A percentile compares a stretch with the other conserved stretches of the same genome.
These are phyloP conservation scores for Montipora cactus DNA, from an alignment of 64 coral and sea anemone genomes.

Conservation along the genomic window DNA sequence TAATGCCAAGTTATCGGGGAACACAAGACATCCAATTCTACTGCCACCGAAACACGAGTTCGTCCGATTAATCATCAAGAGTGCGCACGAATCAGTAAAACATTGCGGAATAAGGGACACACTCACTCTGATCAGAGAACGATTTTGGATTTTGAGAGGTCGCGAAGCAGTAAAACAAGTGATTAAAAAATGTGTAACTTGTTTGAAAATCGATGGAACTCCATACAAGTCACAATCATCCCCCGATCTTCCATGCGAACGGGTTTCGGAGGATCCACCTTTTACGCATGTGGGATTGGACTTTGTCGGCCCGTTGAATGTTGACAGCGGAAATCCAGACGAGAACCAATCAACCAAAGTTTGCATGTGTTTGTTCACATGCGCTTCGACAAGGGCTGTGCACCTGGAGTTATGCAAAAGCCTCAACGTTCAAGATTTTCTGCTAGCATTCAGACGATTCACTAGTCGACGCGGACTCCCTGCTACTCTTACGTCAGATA, in stretches of 20 bases:
- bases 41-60: constrained; percentile 27
- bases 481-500: constrained; percentile 20
- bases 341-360: not conserved
- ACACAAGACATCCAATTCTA: constrained; percentile 51
- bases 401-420: constrained; percentile 29
- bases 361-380: constrained; percentile 27
- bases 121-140: constrained; percentile 17
- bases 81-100: constrained; percentile 19
- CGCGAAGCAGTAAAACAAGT: constrained; percentile 43
- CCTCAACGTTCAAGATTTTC: constrained; percentile 18
- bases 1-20: not conserved
- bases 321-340: not conserved
- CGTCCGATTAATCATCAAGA: not conserved
- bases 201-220: not conserved
- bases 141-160: constrained; percentile 45
- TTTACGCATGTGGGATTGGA: constrained; percentile 57
- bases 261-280: constrained; percentile 62
- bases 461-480: constrained; percentile 9
- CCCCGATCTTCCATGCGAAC: constrained; percentile 17
- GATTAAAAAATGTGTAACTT: constrained; percentile 28
- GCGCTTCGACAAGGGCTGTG: constrained; percentile 15
- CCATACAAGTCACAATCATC: not conserved
- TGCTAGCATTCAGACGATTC: constrained; percentile 12
- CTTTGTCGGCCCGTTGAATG: constrained; percentile 23
- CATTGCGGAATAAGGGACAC: constrained; percentile 50